Evolutionary conservation across 2,113 vertebrate genomes (phyloP), one percentile per base, ranked within the genome.

Genomic region (Stercorarius parasiticus): DNA sequence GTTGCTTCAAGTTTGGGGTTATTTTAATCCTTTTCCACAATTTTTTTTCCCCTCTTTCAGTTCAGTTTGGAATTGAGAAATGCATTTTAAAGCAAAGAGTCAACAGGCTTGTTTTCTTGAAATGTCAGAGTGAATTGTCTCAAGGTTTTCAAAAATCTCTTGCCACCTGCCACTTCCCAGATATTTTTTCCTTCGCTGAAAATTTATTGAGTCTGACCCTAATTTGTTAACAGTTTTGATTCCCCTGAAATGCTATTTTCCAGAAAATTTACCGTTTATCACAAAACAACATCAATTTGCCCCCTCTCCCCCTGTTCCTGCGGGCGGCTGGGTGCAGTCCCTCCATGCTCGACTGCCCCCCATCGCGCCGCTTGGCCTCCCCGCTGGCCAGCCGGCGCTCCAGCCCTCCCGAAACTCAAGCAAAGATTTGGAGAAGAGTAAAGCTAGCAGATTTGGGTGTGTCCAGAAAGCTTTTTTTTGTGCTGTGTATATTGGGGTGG

Each of bases 351-450:
- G 0, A 43, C 45, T 58, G 49, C 8, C 55, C 55, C 22, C 10
- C 2, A 15, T 17, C 0, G 0, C 0, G 0, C 6, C 18, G 66
- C 12, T 10, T 13, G 55, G 18, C 40, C 34, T 61, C 45, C 16
- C 13, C 0, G 0, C 21, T 16, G 58, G 43, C 66, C 53, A 78
- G 70, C 36, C 21, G 29, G 34, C 22, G 2, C 32, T 52, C 38
- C 69, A 30, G 53, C n/a, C 10, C 27, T 43, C 25, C 58, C 21
- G 8, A 23, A 45, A 30, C 34, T 49, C 43, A 34, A 80, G 67
- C 26, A 72, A 72, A 53, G 34, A 47, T 50, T n/a, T 78, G 34
- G 52, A 69, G 23, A 56, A 7, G 30, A 15, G 27, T 21, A 61
- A 80, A 61, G 34, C 16, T 38, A 65, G 21, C 1, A 17, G 43